phyloP scores from a whole-genome alignment of 2,888 invertebrate genomes.

The Drosophila nr. medialis region DNA sequence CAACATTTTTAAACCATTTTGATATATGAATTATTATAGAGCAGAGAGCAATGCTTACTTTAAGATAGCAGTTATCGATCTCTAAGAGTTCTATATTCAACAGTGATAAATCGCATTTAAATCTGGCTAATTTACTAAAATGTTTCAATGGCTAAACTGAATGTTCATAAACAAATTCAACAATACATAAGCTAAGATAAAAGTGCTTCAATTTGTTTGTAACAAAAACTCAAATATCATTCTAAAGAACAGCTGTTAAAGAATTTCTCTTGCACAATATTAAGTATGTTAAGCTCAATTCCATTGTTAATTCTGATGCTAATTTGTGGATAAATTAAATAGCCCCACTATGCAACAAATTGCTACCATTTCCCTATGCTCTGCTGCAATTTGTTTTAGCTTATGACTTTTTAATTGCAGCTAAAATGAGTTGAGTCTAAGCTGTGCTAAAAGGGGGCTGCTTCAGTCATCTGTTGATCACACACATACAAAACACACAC shows the following conservation, averaged over 20 bases:
- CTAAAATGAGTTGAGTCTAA: conserved; percentile 15
- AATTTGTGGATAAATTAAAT: not conserved
- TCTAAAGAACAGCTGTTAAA: no score
- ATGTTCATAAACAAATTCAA: no score
- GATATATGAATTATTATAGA: no score
- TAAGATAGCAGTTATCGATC: no score
- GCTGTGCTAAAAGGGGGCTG: not conserved
- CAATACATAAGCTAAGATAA: no score
- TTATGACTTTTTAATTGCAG: conserved; percentile 53
- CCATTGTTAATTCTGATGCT: not conserved
- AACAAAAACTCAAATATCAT: no score
- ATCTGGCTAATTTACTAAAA: not conserved
- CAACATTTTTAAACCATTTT: not conserved
- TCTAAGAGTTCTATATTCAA: no score
- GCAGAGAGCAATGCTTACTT: no score
- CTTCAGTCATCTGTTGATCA: not conserved
- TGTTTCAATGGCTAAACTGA: not conserved
- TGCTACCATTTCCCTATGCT: not conserved
- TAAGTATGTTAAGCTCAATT: not conserved
- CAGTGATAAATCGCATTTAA: no score
- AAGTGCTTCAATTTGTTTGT: not conserved
- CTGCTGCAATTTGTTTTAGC: conserved; percentile 47
- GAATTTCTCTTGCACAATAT: not conserved
- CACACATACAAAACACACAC: conserved; percentile 6
- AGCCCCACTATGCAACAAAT: not conserved